Conservation (phyloP, 2,888 invertebrate genomes). For the Galeopsomyia nigrocyanea region DNA sequence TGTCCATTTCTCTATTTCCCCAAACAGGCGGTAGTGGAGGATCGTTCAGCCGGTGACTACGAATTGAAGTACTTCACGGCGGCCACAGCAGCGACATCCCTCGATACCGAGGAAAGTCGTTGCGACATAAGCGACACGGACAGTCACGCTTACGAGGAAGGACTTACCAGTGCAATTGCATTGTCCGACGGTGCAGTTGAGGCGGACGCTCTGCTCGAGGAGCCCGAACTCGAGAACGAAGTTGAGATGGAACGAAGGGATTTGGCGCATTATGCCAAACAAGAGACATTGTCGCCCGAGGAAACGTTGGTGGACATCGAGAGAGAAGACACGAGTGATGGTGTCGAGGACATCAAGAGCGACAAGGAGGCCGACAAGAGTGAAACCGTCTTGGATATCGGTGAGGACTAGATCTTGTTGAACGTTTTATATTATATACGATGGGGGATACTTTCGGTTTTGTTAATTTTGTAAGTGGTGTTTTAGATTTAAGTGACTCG, state of each 20-base stretch:
- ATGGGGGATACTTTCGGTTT: background rate
- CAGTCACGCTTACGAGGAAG: conserved; percentile 58
- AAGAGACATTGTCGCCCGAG: conserved; percentile 24
- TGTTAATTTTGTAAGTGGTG: conserved; percentile 1
- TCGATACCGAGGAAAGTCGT: conserved; percentile 60
- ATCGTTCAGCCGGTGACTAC: conserved; percentile 51
- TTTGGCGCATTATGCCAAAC: conserved; percentile 22
- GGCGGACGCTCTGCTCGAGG: conserved; percentile 61
- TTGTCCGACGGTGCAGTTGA: conserved; percentile 58
- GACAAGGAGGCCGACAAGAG: background rate
- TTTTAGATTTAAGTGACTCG: background rate
- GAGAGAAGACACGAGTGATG: background rate
- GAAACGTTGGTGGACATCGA: conserved; percentile 15
- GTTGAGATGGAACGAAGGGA: conserved; percentile 47
- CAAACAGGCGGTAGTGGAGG: conserved; percentile 57
- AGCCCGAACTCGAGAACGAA: conserved; percentile 64
- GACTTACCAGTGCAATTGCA: conserved; percentile 38
- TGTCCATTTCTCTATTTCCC: conserved; percentile 39
- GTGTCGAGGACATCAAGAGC: background rate
- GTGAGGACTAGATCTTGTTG: conserved; percentile 7
- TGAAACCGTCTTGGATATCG: conserved; percentile 10
- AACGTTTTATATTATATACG: background rate
- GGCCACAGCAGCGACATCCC: conserved; percentile 53
- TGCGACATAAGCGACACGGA: conserved; percentile 59
- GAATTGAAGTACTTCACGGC: conserved; percentile 63